These are phyloP conservation scores for Cheilosia grossa DNA, from an alignment of 2,888 invertebrate species.

Conservation along the genomic window DNA sequence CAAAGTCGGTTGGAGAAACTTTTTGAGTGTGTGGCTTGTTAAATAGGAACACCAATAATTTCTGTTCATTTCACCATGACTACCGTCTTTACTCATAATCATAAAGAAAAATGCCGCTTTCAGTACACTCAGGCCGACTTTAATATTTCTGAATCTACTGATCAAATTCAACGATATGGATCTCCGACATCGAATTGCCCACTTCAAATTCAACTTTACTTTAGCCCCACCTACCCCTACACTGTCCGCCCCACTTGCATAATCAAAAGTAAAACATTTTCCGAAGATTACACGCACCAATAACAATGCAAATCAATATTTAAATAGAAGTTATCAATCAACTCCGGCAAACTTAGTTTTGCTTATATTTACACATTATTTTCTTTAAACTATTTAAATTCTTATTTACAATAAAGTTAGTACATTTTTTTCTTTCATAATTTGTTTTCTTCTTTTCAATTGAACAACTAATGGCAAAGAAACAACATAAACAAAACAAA, in stretches of 20 bases:
- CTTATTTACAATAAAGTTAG: slow-evolving; percentile 65
- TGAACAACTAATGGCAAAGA: slow-evolving; percentile 68
- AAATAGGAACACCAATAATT: too few relatives aligned
- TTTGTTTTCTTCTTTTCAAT: slow-evolving; percentile 35
- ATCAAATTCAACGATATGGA: too few relatives aligned
- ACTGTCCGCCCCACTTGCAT: background rate
- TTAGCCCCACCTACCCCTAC: background rate
- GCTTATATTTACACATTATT: slow-evolving; percentile 55
- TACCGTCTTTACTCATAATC: too few relatives aligned
- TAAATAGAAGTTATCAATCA: slow-evolving; percentile 10
- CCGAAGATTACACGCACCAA: slow-evolving; percentile 24
- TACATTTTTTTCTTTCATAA: slow-evolving; percentile 36
- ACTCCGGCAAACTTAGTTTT: slow-evolving; percentile 19
- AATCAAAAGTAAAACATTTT: slow-evolving; percentile 9
- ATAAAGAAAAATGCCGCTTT: too few relatives aligned
- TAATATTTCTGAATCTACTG: too few relatives aligned
- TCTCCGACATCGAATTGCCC: too few relatives aligned
- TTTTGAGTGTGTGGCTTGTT: too few relatives aligned
- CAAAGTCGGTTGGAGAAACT: too few relatives aligned
- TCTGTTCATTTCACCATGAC: too few relatives aligned
- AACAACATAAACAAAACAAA: slow-evolving; percentile 29
- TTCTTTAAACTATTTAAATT: slow-evolving; percentile 7
- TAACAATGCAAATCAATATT: slow-evolving; percentile 34
- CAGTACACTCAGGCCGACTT: too few relatives aligned
- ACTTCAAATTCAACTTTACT: too few relatives aligned